Evolutionary conservation across 2,797 vertebrate genomes (phyloP), one percentile per base, ranked within the genome.

Genomic region (Anguilla marmorata): DNA sequence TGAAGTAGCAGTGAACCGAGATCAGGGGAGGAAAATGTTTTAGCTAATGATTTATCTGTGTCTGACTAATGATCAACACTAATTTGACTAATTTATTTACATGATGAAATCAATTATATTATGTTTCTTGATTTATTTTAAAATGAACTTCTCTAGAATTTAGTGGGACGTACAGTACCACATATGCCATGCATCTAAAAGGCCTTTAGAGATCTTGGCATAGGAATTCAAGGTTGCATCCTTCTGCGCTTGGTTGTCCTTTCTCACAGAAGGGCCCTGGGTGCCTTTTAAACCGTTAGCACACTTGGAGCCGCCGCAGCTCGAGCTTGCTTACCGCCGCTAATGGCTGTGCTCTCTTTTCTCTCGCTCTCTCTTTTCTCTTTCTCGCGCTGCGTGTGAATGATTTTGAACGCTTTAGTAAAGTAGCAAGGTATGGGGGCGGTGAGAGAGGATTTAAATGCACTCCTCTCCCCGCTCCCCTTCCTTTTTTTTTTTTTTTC

Each of bases 401-500:
- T 96, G 96, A 96, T 97, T 96, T 92, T 96, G 95, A 96, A 96
- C 95, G 96, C 95, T 96, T 95, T 95, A 94, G 94, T 96, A 94
- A 96, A 96, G 96, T 88, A 85, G 84, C 90, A 94, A 95, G 72
- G 88, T 95, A 95, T 96, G 95, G 96, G 95, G 96, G 96, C 95
- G 95, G 95, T 94, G 91, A 95, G 95, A 96, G 95, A 96, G 95
- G 96, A 96, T 97, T 97, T 97, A 95, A 96, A 96, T 96, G 94
- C 92, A 94, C 33, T 21, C 74, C 24, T n/a, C 41, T 52, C 33
- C 9, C 86, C 50, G 74, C 30, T n/a, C 92, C 94, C 92, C 93
- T 93, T 93, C 94, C 94, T 94, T 93, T 92, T 92, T 93, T 90
- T 93, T 90, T 92, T 93, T 94, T 93, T 92, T 93, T 91, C 93